Percentiles rank a stretch among this genome's conserved stretches.
These are phyloP conservation scores for Microctenopoma stevenorrisi DNA, from an alignment of 2,797 vertebrate species.

Conservation along the genomic window DNA sequence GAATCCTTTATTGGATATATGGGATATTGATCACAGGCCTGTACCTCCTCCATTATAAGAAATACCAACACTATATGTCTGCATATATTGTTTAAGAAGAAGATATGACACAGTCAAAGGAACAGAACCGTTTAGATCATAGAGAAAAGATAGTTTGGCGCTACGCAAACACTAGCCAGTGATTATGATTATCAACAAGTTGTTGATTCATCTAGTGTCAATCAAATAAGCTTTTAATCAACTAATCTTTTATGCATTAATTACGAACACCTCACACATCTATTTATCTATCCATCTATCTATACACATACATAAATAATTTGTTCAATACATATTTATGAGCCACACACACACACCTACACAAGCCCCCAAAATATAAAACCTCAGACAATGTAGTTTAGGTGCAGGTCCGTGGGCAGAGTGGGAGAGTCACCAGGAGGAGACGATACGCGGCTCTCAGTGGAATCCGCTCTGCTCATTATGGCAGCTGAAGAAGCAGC, in stretches of 20 bases:
- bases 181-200: no score
- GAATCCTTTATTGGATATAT: constrained; percentile 20
- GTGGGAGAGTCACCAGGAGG: constrained; percentile 46
- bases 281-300: no score
- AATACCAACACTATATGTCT: constrained; percentile 2
- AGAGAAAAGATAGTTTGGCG: no score
- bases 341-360: background rate
- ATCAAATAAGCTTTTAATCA: no score
- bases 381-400: constrained; percentile 53
- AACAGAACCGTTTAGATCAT: no score
- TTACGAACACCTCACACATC: no score
- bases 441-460: constrained; percentile 39
- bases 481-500: constrained; percentile 36
- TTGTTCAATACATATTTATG: no score
- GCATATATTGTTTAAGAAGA: background rate
- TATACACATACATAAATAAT: no score
- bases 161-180: no score
- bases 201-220: no score
- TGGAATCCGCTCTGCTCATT: constrained; percentile 64
- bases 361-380: constrained; percentile 39
- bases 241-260: no score
- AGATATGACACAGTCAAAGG: background rate
- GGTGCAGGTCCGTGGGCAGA: constrained; percentile 40
- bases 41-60: constrained; percentile 4
- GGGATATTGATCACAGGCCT: constrained; percentile 39